A percentile compares a stretch with the other conserved stretches of the same genome.
phyloP scores from a whole-genome alignment of 2,797 vertebrate species.

The Brachymystax lenok region DNA sequence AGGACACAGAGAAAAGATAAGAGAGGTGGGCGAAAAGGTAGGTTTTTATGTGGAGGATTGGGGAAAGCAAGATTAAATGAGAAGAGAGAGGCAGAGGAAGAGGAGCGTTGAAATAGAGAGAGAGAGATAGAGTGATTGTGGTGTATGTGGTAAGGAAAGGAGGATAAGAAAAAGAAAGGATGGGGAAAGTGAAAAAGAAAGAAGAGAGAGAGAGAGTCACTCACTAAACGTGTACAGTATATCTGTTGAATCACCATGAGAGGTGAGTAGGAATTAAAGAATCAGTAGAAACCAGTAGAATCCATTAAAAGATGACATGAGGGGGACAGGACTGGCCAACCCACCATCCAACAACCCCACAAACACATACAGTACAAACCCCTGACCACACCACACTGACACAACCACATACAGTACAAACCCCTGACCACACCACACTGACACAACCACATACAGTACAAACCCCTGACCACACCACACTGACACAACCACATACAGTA shows the following conservation, averaged over 20 bases:
- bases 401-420: no score
- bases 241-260: not conserved
- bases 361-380: not conserved
- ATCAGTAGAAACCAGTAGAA: not conserved
- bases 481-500: no score
- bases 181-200: slow-evolving; percentile 41
- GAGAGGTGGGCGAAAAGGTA: not conserved
- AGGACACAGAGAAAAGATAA: rapidly evolving
- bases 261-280: not conserved
- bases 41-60: not conserved
- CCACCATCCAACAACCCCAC: not conserved
- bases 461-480: no score
- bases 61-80: not conserved
- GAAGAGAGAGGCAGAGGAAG: slow-evolving; percentile 21
- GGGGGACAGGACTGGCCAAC: not conserved
- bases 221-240: not conserved
- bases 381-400: no score
- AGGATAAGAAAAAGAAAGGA: not conserved
- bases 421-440: no score
- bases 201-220: slow-evolving; percentile 22
- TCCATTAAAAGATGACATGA: not conserved
- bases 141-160: not conserved
- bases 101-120: not conserved
- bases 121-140: not conserved
- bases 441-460: no score